Conservation (phyloP, 2,113 vertebrate species). For the Zosterops japonicus region DNA sequence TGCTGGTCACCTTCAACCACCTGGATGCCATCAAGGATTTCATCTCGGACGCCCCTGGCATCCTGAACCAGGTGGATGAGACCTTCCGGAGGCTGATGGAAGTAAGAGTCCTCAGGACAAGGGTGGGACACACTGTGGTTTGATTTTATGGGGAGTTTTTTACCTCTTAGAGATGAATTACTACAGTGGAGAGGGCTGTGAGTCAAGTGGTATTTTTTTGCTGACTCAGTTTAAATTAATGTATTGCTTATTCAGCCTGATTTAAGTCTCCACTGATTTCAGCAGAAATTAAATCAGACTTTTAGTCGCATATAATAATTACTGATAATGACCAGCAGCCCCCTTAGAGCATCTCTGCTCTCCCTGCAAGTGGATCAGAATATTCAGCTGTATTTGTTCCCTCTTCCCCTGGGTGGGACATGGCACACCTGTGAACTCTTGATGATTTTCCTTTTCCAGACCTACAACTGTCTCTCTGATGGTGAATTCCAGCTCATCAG, state of each 20-base stretch:
- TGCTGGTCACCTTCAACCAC: conserved; percentile 95
- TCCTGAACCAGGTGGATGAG: conserved; percentile 91
- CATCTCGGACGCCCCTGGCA: conserved; percentile 84
- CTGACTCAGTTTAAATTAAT: background rate
- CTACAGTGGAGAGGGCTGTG: background rate
- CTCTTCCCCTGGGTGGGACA: background rate
- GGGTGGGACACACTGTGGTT: background rate
- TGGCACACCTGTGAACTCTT: background rate
- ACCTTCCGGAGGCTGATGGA: conserved; percentile 87
- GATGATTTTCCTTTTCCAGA: conserved; percentile 69
- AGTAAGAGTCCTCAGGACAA: conserved; percentile 67
- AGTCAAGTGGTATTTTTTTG: background rate
- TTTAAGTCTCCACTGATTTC: background rate
- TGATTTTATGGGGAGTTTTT: background rate
- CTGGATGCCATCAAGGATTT: conserved; percentile 96
- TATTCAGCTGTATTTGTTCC: background rate
- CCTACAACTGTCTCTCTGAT: conserved; percentile 77
- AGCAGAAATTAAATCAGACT: background rate
- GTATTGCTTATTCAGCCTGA: background rate
- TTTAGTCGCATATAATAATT: background rate
- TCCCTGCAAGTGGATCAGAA: background rate
- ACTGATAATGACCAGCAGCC: background rate
- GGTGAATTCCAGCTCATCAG: conserved; percentile 96
- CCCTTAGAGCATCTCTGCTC: background rate
- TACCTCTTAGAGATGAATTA: background rate